These are phyloP conservation scores for Rosalia funebris DNA, from an alignment of 2,888 invertebrate species.

Conservation along the genomic window DNA sequence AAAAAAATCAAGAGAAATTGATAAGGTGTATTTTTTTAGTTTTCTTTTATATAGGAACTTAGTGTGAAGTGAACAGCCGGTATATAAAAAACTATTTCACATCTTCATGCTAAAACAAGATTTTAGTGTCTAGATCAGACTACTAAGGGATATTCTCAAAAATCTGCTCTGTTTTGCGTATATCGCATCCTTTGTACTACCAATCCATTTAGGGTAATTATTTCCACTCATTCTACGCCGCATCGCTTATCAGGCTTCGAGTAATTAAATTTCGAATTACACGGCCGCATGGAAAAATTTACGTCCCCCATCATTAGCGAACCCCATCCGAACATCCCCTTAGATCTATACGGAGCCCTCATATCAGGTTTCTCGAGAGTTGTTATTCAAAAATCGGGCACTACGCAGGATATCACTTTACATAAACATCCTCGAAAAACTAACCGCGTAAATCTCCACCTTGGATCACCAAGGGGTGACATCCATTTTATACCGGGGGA, in stretches of 20 bases:
- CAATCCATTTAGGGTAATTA: background rate
- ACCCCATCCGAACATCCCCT: constrained; percentile 7
- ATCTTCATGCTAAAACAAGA: too few relatives aligned
- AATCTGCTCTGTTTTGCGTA: too few relatives aligned
- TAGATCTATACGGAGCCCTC: constrained; percentile 10
- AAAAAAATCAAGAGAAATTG: too few relatives aligned
- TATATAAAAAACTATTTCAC: too few relatives aligned
- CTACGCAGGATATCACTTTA: constrained; percentile 11
- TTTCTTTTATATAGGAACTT: too few relatives aligned
- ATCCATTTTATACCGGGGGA: too few relatives aligned
- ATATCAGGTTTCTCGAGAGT: constrained; percentile 19
- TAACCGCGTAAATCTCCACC: background rate
- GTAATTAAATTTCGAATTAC: constrained; percentile 22
- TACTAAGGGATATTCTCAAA: too few relatives aligned
- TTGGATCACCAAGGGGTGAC: background rate
- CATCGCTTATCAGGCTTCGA: constrained; percentile 14
- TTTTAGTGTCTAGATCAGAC: too few relatives aligned
- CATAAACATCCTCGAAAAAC: constrained; percentile 19
- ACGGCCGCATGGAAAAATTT: background rate
- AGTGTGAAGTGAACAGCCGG: too few relatives aligned
- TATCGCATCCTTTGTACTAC: too few relatives aligned
- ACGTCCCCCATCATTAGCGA: constrained; percentile 13
- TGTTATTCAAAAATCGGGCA: constrained; percentile 15
- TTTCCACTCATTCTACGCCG: background rate
- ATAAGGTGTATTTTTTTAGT: too few relatives aligned